Evolutionary conservation across 2,113 vertebrate genomes (phyloP), one percentile per base, ranked within the genome.

Genomic region (Bujurquina vittata): DNA sequence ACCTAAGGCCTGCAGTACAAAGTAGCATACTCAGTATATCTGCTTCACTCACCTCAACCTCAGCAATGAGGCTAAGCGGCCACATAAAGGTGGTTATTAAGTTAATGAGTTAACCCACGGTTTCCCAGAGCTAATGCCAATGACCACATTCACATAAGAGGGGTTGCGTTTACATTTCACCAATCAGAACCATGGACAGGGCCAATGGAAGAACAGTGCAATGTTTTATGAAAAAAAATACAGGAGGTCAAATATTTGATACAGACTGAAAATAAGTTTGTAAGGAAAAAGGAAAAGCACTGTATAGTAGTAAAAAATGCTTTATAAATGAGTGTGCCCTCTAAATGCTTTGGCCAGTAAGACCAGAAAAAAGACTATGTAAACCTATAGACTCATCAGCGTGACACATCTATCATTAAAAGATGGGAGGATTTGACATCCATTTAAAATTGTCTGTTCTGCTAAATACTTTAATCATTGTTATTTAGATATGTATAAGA

Each of bases 11-110:
- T 43, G 12, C 23, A 43, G 37, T 65, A 65, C 62, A n/a, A 43
- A 65, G 62, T 0, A 65, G 43, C 62, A 65, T 5, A 65, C n/a
- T 40, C 11, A 4, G 11, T 14, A 15, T 40, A 15, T 3, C 20
- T 0, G 14, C 0, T 23, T 43, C n/a, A 65, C 0, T 37, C 12
- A 43, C 6, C n/a, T 35, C 2, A 65, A 43, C 35, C 43, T 65
- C 37, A 65, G 62, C 12, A 37, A 22, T 43, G 7, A 65, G 35
- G n/a, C 62, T 20, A 2, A 63, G 20, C 61, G 3, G 0, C 10
- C 61, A 37, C 61, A 63, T 4, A 6, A 35, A 40, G 33, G 1
- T 3, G 0, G 33, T 22, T 63, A 63, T 63, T 11, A 63, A 40
- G 20, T 63, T 40, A 6, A 63, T 40, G 35, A 22, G 35, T 10